Percentiles rank a stretch among this genome's conserved stretches.
Conservation (phyloP, 2,113 vertebrate genomes). For the Oceanites oceanicus region DNA sequence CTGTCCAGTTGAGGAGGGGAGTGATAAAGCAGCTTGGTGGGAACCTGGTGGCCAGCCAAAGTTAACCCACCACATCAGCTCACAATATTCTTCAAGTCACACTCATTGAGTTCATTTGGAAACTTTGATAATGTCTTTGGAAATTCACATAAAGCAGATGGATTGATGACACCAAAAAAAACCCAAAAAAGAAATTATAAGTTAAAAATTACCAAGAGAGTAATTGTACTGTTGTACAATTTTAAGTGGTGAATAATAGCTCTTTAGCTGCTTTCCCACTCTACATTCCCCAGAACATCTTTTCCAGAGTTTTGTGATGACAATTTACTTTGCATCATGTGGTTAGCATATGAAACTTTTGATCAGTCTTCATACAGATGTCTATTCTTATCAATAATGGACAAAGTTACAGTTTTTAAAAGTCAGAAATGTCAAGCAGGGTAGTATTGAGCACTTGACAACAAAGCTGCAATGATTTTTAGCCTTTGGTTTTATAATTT, state of each 20-base stretch:
- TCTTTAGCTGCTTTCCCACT: neutral
- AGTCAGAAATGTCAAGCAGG: neutral
- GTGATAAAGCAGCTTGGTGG: neutral
- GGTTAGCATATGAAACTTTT: neutral
- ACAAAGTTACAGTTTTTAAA: neutral
- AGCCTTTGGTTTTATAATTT: neutral
- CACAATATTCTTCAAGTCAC: neutral
- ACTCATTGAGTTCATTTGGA: neutral
- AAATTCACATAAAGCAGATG: neutral
- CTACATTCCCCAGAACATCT: accelerated
- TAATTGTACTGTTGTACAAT: neutral
- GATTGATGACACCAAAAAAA: neutral
- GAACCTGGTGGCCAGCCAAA: neutral
- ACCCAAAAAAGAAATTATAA: neutral
- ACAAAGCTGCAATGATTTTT: neutral
- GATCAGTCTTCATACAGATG: neutral
- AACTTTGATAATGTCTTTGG: neutral
- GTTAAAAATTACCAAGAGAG: neutral
- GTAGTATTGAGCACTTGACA: accelerated
- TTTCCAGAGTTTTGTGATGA: neutral
- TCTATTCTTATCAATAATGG: neutral
- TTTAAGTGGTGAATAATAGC: neutral
- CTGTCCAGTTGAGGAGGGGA: neutral
- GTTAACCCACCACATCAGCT: neutral
- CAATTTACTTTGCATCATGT: neutral